phyloP scores from a whole-genome alignment of 2,113 vertebrate genomes.

The Coryphaenoides rupestris region DNA sequence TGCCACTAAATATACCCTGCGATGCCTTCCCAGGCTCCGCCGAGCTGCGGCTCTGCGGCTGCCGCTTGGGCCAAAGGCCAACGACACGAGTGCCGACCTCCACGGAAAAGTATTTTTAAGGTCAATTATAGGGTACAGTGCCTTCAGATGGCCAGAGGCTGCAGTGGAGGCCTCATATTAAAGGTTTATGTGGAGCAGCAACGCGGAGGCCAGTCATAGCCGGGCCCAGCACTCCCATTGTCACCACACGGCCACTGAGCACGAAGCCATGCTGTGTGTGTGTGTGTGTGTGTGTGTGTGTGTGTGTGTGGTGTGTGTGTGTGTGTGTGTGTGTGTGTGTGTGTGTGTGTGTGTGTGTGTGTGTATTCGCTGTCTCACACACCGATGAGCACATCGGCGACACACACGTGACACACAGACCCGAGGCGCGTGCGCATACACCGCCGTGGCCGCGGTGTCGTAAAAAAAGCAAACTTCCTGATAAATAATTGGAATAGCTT shows the following conservation, averaged over 20 bases:
- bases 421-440: conserved; percentile 43
- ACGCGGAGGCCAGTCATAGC: conserved; percentile 62
- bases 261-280: conserved; percentile 27
- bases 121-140: conserved; percentile 82
- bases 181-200: conserved; percentile 77
- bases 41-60: conserved; percentile 63
- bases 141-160: conserved; percentile 72
- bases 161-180: conserved; percentile 76
- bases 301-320: no score
- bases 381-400: conserved; percentile 18
- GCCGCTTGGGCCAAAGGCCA: conserved; percentile 71
- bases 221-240: conserved; percentile 67
- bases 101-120: conserved; percentile 82
- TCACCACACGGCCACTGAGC: conserved; percentile 66
- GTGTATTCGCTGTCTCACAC: neutral
- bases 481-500: conserved; percentile 56
- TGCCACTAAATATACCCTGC: conserved; percentile 76
- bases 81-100: conserved; percentile 77
- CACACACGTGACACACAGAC: conserved; percentile 53
- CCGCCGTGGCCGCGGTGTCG: no score
- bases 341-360: no score
- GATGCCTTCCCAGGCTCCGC: conserved; percentile 74
- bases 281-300: no score
- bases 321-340: no score
- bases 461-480: conserved; percentile 54